A percentile compares a stretch with the other conserved stretches of the same genome.
Evolutionary conservation across 2,113 vertebrate genomes (phyloP).

Genomic region (Dascyllus trimaculatus): DNA sequence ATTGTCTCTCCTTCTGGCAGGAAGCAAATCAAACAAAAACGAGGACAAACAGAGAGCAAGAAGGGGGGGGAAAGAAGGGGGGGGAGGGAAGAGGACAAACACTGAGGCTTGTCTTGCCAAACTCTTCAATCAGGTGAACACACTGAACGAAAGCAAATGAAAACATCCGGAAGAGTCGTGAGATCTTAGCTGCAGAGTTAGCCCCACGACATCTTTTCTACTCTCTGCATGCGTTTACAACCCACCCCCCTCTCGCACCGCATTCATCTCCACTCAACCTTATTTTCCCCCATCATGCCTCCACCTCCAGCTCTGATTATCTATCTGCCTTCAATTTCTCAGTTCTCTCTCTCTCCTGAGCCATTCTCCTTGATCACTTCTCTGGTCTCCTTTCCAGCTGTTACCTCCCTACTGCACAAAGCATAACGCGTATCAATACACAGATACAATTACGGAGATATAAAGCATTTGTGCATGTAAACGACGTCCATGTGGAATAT

Average conservation of each 20-base stretch:
- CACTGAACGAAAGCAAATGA: conserved; percentile 9
- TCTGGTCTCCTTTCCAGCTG: conserved; percentile 20
- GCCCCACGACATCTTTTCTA: conserved; percentile 10
- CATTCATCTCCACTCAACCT: conserved; percentile 49
- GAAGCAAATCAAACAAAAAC: conserved; percentile 71
- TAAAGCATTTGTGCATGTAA: background rate
- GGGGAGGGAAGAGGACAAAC: conserved; percentile 45
- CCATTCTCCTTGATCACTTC: conserved; percentile 45
- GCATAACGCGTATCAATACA: background rate
- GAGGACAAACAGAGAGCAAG: conserved; percentile 63
- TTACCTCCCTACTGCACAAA: conserved; percentile 21
- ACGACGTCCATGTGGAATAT: too few species aligned
- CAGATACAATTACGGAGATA: background rate
- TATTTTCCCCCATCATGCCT: conserved; percentile 31
- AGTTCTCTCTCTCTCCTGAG: conserved; percentile 44
- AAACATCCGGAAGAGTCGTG: conserved; percentile 21
- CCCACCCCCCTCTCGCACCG: background rate
- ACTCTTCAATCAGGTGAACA: conserved; percentile 58
- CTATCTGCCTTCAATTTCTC: conserved; percentile 49
- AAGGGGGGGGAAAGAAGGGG: background rate
- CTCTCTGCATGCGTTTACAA: conserved; percentile 29
- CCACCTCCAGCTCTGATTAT: conserved; percentile 58
- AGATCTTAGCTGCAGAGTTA: conserved; percentile 27
- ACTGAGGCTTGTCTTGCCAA: conserved; percentile 31
- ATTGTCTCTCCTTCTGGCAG: conserved; percentile 74